A percentile compares a stretch with the other conserved stretches of the same genome.
These are phyloP conservation scores for Diploptera punctata DNA, from an alignment of 2,888 invertebrate species.

Conservation along the genomic window DNA sequence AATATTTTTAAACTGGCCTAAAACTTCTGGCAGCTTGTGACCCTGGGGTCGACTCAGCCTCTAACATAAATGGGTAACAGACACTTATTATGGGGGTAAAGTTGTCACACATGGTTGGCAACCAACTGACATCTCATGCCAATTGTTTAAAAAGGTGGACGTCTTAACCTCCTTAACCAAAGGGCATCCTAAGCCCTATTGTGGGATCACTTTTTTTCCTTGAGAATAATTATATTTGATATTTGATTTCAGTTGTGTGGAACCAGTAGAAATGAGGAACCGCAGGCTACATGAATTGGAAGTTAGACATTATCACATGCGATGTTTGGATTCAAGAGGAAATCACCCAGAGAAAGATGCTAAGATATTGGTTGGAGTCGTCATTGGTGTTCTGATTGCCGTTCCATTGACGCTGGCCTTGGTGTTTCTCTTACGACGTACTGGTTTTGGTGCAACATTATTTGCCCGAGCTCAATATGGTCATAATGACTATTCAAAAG, in stretches of 20 bases:
- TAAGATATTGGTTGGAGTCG: constrained; percentile 67
- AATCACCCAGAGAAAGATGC: constrained; percentile 72
- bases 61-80: no score
- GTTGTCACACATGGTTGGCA: no score
- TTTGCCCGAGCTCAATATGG: constrained; percentile 62
- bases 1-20: no score
- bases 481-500: constrained; percentile 68
- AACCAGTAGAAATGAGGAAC: constrained; percentile 69
- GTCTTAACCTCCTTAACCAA: no score
- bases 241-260: constrained; percentile 61
- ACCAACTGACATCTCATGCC: no score
- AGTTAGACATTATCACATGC: constrained; percentile 62
- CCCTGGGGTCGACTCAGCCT: no score
- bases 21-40: no score
- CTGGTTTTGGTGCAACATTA: constrained; percentile 61
- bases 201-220: neutral
- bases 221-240: neutral
- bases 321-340: constrained; percentile 71
- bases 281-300: constrained; percentile 65
- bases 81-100: no score
- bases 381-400: constrained; percentile 72
- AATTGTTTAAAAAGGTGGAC: no score
- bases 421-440: constrained; percentile 63
- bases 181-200: no score
- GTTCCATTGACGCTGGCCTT: constrained; percentile 69